Evolutionary conservation across 2,113 vertebrate genomes (phyloP), one percentile per base, ranked within the genome.

Genomic region (Arenaria interpres): DNA sequence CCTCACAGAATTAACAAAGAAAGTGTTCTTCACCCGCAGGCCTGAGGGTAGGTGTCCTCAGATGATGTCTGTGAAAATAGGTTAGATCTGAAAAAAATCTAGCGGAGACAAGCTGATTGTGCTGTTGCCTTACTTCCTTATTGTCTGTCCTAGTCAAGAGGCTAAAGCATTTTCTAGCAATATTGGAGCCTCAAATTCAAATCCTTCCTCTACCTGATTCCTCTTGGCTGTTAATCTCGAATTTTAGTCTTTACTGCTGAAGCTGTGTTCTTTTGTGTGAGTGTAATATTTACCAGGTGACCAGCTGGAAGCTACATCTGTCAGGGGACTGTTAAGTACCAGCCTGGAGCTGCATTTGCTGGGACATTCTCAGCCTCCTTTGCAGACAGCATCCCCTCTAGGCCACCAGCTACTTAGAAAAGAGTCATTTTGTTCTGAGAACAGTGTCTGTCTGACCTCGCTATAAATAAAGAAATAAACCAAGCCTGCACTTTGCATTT

Each of bases 1-100:
- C 73, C 64, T 90, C 87, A 69, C 73, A 96, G 90, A 95, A 72
- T 87, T 81, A 92, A 89, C 86, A 89, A 81, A 84, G 72, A 69
- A 86, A 86, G 37, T 63, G 46, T 85, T 80, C 64, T 94, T 90
- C 35, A 74, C 35, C n/a, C 28, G 4, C 56, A 78, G 80, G 76
- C 86, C 69, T 4, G 14, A 87, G 84, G 73, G 43, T 45, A 54
- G 66, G 48, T 94, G 91, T 95, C 86, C 91, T 94, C 56, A 75
- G 20, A 81, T 89, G 86, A 50, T 81, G 76, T 72, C 51, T 84
- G 57, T 2, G 6, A 92, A 95, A 93, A 85, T 45, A 93, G 92
- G 41, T 79, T 92, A 80, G 35, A 62, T 22, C 25, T 76, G 67
- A 88, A 94, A 85, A 94, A 93, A 50, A 46, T 64, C 33, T 37